These are phyloP conservation scores for Grammomys surdaster DNA, from an alignment of 2,113 vertebrate species.

Conservation along the genomic window DNA sequence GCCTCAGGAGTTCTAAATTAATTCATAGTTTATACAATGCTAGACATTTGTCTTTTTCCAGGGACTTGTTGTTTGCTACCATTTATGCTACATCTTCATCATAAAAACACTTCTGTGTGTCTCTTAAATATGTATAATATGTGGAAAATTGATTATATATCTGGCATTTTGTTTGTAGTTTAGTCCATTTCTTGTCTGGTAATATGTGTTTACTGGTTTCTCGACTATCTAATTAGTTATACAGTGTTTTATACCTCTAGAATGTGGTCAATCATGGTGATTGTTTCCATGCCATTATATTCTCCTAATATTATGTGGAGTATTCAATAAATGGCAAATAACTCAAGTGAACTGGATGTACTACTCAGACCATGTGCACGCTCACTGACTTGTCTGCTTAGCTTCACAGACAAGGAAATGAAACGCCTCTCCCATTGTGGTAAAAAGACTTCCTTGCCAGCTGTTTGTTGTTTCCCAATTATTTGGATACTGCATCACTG, in stretches of 20 bases:
- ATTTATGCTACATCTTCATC: neutral
- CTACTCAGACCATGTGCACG: neutral
- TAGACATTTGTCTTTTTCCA: neutral
- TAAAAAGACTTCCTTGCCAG: neutral
- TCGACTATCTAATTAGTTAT: neutral
- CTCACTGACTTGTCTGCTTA: neutral
- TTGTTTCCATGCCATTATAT: neutral
- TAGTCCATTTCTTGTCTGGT: neutral
- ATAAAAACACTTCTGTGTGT: neutral
- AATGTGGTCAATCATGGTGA: neutral
- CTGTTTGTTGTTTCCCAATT: neutral
- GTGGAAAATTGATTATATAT: neutral
- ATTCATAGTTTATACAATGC: neutral
- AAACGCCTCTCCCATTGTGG: neutral
- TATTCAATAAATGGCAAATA: neutral
- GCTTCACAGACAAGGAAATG: neutral
- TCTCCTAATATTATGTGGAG: neutral
- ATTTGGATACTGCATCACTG: neutral
- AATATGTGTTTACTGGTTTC: neutral
- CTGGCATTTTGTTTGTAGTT: neutral
- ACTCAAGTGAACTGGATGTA: neutral
- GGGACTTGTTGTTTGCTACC: neutral
- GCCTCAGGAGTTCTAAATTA: neutral
- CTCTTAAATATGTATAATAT: neutral
- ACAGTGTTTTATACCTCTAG: neutral